phyloP scores from a whole-genome alignment of 2,113 vertebrate species.

The Saguinus midas region DNA sequence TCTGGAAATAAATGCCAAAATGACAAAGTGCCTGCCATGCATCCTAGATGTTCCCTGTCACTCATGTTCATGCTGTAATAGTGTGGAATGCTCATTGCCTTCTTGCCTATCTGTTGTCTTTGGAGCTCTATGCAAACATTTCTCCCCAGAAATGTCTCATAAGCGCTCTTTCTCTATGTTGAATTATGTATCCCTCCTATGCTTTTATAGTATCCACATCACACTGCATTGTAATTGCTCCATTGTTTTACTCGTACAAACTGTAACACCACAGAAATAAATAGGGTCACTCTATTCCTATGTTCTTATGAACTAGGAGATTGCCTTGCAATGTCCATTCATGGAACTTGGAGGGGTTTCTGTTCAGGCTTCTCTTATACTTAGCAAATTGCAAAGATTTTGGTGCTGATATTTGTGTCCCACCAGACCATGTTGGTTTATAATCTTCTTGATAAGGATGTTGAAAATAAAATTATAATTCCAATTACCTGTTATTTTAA shows the following conservation, averaged over 20 bases:
- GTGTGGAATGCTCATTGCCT: not conserved
- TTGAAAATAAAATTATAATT: not conserved
- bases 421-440: not conserved
- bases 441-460: not conserved
- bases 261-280: not conserved
- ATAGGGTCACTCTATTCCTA: not conserved
- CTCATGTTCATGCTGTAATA: not conserved
- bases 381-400: not conserved
- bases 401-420: not conserved
- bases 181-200: not conserved
- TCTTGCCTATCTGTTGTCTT: not conserved
- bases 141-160: not conserved
- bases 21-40: not conserved
- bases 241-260: not conserved
- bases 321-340: not conserved
- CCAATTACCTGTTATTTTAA: not conserved
- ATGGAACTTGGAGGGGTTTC: not conserved
- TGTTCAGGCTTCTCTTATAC: not conserved
- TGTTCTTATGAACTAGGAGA: not conserved
- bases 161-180: not conserved
- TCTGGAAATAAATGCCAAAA: not conserved
- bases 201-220: not conserved
- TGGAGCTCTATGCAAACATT: not conserved
- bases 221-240: not conserved
- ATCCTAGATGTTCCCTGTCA: not conserved